Base-by-base conservation (phyloP, 2,888 invertebrate species). In the Macrophya annulata region DNA sequence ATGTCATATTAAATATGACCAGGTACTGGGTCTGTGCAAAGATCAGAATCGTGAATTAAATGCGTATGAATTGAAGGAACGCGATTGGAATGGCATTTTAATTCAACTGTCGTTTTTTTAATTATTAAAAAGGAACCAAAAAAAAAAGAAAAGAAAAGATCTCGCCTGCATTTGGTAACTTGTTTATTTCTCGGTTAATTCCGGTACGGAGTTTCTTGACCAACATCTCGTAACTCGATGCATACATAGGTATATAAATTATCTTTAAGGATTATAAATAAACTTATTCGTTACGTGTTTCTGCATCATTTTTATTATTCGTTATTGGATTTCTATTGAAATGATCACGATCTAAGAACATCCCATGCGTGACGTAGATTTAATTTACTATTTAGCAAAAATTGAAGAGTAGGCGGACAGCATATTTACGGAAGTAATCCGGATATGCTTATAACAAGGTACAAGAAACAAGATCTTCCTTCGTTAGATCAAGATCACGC, bases 391-490 rank as follows among this genome's bases (percentile, higher is more conserved):
- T 48, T 37, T 51, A 37, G 55, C 77, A n/a, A 45, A n/a, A 45
- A 37, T 9, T 51, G 6, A n/a, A n/a, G 21, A n/a, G 77, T 77
- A 55, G 77, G 77, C 55, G 77, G 55, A 77, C 77, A 77, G 48
- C 51, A 55, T 77, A 31, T 15, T 55, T 77, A 77, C 77, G 77
- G 77, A 77, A 77, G 55, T 77, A 77, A 77, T 77, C 77, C 77
- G 77, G 77, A 77, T 77, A 77, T 77, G 77, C 77, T 77, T 77
- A 37, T 68, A 77, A 77, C 77, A 55, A 77, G 77, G 51, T 55
- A 51, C 77, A 17, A 77, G 77, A 77, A 77, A 77, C 77, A 77
- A 77, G 77, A 77, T 77, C 77, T 31, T 77, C 77, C 77, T n/a
- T 77, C 77, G 77, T 77, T 77, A 77, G 77, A 77, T 77, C 55